These are phyloP conservation scores for Trachemys scripta DNA, from an alignment of 2,113 vertebrate genomes.

Conservation along the genomic window DNA sequence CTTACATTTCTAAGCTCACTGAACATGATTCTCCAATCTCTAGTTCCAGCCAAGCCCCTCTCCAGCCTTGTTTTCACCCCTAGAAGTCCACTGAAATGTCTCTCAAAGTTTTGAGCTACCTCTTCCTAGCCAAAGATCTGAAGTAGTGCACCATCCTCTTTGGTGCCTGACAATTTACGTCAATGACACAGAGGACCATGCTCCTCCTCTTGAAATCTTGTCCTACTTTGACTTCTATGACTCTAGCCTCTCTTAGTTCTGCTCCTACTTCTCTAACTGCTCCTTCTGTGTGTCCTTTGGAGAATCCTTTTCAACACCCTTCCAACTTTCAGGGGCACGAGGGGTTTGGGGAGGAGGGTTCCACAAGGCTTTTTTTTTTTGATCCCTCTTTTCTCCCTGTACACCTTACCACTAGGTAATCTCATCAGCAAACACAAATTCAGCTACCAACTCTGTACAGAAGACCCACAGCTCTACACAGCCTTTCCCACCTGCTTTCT, in stretches of 20 bases:
- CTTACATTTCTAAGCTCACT: not conserved
- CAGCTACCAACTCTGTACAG: not conserved
- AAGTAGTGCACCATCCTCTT: not conserved
- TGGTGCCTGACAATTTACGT: not conserved
- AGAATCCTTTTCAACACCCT: not conserved
- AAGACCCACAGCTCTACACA: not conserved
- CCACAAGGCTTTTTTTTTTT: not conserved
- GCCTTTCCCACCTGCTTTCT: not conserved
- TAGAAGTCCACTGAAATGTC: not conserved
- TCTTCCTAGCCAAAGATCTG: not conserved
- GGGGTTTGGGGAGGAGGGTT: not conserved
- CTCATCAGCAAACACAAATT: not conserved
- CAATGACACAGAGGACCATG: not conserved
- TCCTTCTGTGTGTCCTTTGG: not conserved
- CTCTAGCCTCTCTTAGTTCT: not conserved
- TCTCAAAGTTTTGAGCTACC: not conserved
- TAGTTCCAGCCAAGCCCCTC: not conserved
- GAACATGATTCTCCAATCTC: not conserved
- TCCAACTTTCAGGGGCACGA: not conserved
- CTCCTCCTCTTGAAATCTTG: not conserved
- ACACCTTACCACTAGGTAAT: not conserved
- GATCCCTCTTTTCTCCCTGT: not conserved
- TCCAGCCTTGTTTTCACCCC: not conserved
- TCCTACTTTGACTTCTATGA: not conserved
- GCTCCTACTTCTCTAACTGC: not conserved